Evolutionary conservation across 2,888 invertebrate species (phyloP), one percentile per base, ranked within the genome.

Genomic region (Pristionchus fissidentatus): DNA sequence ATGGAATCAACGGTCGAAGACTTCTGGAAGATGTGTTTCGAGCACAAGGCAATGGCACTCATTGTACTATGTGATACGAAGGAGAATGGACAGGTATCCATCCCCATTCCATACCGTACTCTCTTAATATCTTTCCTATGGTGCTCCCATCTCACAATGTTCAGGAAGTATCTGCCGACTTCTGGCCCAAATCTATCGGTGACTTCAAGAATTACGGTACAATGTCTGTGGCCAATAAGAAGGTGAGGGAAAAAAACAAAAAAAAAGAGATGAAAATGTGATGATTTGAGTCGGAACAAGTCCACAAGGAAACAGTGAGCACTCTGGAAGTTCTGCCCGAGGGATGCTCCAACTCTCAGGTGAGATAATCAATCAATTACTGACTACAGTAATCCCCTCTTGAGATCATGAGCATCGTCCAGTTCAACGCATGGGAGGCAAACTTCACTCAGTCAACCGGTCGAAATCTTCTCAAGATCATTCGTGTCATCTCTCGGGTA

Each of bases 1-100:
- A n/a, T 77, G 41, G 75, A 77, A 8, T 32, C 49, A 1, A 77
- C 75, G 35, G 32, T 49, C 32, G 75, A 77, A 32, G 75, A 77
- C 35, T 77, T 77, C 75, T 77, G 75, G 75, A 77, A 13, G 75
- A 77, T 77, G 75, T n/a, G 38, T 3, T 77, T 77, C 75, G 29
- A 77, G 3, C 75, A 49, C 19, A 77, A 77, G 32, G 75, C 41
- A 10, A 77, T 77, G 0, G 22, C 22, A 8, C 10, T 49, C 4
- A 49, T 49, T 32, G 32, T 77, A 3, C 75, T 77, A 1, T 77
- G 75, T 77, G 75, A 77, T 15, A 77, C 38, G 75, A 46, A 22
- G 3, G 49, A 49, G 49, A 32, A 77, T 77, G 75, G 49, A 22
- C 46, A 49, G 46, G 75, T 77, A 75, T 22, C 13, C 19, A 7